These are phyloP conservation scores for Chouioia cunea DNA, from an alignment of 2,888 invertebrate genomes.

Conservation along the genomic window DNA sequence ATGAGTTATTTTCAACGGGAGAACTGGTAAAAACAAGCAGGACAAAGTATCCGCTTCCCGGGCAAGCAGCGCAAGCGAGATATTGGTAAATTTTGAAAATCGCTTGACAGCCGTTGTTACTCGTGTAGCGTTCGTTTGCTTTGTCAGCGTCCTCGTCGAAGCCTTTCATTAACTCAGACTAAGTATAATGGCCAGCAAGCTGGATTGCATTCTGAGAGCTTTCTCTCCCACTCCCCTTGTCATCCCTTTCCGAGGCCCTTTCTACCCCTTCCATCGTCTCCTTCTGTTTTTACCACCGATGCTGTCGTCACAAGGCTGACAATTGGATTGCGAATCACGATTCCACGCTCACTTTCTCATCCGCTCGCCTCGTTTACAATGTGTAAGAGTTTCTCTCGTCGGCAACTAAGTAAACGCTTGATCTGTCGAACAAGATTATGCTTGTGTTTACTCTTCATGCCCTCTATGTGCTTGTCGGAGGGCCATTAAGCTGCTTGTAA, in stretches of 20 bases:
- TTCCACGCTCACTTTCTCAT: neutral
- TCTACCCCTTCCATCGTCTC: slow-evolving; percentile 46
- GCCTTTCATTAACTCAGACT: slow-evolving; percentile 60
- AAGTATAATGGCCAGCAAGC: slow-evolving; percentile 55
- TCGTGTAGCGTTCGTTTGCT: slow-evolving; percentile 34
- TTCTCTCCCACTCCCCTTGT: slow-evolving; percentile 28
- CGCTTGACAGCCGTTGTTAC: slow-evolving; percentile 2
- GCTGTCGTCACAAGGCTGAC: slow-evolving; percentile 46
- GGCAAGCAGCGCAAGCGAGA: neutral
- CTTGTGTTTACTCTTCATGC: neutral
- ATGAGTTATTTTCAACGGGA: neutral
- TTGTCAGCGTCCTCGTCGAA: slow-evolving; percentile 50
- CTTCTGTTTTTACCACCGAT: slow-evolving; percentile 35
- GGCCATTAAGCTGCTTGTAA: too few species aligned
- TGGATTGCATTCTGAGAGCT: slow-evolving; percentile 57
- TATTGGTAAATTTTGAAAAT: slow-evolving; percentile 33
- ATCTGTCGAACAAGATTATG: neutral
- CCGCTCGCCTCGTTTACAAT: slow-evolving; percentile 23
- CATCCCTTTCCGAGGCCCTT: neutral
- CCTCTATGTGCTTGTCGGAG: too few species aligned
- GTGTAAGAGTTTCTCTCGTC: slow-evolving; percentile 9
- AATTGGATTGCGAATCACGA: slow-evolving; percentile 52
- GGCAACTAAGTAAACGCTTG: neutral
- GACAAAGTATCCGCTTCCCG: too few species aligned
- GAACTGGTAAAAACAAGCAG: too few species aligned